Conservation (phyloP, 2,797 vertebrate genomes). For the Scolopax rusticola region DNA sequence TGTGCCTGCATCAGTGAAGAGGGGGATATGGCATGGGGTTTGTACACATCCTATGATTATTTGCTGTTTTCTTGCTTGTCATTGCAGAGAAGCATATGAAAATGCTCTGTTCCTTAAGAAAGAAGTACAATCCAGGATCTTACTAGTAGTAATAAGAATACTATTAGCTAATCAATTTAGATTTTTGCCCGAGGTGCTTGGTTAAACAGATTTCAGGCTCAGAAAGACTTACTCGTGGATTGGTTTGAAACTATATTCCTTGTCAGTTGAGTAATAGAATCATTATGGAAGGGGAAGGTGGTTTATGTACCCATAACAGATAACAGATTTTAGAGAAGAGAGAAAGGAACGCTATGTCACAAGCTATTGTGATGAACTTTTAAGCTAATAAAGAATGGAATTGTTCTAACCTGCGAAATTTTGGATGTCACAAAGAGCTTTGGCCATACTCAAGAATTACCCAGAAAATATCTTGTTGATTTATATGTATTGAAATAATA, state of each 20-base stretch:
- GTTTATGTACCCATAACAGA: neutral
- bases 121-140: neutral
- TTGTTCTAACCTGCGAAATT: neutral
- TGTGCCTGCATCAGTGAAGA: neutral
- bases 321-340: neutral
- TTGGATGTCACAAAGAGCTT: neutral
- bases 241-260: neutral
- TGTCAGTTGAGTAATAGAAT: neutral
- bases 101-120: neutral
- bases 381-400: neutral
- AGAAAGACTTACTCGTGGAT: neutral
- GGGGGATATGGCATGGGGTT: too few species aligned
- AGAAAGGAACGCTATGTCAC: neutral
- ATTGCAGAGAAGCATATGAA: neutral
- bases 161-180: neutral
- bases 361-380: neutral
- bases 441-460: neutral
- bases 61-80: neutral
- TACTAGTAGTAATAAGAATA: neutral
- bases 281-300: neutral
- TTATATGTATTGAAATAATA: neutral
- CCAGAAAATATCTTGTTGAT: neutral
- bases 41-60: neutral
- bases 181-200: neutral
- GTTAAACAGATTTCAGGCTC: neutral